These are phyloP conservation scores for Temnothorax curvispinosus DNA, from an alignment of 1,140 invertebrate species.

Conservation along the genomic window DNA sequence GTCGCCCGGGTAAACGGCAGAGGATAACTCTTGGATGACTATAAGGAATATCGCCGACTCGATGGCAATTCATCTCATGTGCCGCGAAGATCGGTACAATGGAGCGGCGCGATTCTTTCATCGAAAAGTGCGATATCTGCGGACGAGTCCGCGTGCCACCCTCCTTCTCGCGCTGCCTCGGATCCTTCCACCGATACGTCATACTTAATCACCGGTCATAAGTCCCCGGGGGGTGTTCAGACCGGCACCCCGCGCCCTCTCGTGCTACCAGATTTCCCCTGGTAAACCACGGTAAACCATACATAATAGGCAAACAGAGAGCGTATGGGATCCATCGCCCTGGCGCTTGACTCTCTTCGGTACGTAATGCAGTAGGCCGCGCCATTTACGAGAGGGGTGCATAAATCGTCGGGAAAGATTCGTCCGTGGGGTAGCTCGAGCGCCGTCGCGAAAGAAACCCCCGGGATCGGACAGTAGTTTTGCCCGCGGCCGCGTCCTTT, in stretches of 20 bases:
- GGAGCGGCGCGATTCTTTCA: conserved; percentile 31
- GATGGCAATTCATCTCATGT: conserved; percentile 28
- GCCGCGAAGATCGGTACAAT: conserved; percentile 49
- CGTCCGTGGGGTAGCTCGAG: conserved; percentile 26
- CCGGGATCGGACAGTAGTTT: conserved; percentile 71
- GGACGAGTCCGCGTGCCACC: conserved; percentile 18
- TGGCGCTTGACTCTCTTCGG: conserved; percentile 74
- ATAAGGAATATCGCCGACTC: conserved; percentile 15
- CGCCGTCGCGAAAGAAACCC: neutral
- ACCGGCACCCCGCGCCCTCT: conserved; percentile 18
- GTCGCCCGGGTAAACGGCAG: neutral
- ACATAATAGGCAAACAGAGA: conserved; percentile 77
- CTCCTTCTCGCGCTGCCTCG: conserved; percentile 32
- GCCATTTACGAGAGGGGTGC: conserved; percentile 65
- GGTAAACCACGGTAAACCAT: conserved; percentile 80
- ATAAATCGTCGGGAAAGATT: conserved; percentile 69
- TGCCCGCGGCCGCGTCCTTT: conserved; percentile 45
- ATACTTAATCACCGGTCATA: conserved; percentile 80
- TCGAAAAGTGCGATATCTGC: conserved; percentile 36
- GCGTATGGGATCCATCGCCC: conserved; percentile 78
- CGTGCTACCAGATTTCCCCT: conserved; percentile 70
- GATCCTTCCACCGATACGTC: conserved; percentile 77
- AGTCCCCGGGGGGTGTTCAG: conserved; percentile 64
- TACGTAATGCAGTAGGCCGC: conserved; percentile 66
- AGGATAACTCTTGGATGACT: neutral